Evolutionary conservation across 2,113 vertebrate genomes (phyloP).

Genomic region (Lota lota): DNA sequence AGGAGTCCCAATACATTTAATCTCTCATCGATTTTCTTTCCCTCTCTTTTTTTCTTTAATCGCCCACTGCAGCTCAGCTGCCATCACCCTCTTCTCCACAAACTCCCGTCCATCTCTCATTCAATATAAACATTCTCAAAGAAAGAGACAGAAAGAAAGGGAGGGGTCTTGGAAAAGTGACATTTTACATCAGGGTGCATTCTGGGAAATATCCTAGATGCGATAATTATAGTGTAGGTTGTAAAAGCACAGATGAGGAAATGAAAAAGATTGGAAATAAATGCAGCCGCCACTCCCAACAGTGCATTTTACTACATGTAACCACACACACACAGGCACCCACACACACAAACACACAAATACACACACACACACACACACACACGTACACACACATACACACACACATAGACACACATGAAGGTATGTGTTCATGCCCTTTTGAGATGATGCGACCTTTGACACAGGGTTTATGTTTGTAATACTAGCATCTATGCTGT

Average conservation of each 20-base stretch:
- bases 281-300: too few species aligned
- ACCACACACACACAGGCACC: conserved; percentile 1
- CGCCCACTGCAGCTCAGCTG: conserved; percentile 34
- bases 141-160: conserved; percentile 33
- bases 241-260: conserved; percentile 54
- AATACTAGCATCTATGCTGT: too few species aligned
- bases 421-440: too few species aligned
- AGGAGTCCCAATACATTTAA: conserved; percentile 74
- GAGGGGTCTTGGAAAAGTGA: conserved; percentile 30
- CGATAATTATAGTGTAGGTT: conserved; percentile 48
- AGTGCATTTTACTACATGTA: conserved; percentile 45
- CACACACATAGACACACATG: too few species aligned
- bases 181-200: conserved; percentile 53
- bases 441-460: too few species aligned
- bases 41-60: conserved; percentile 48
- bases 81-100: conserved; percentile 56
- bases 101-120: conserved; percentile 72
- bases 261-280: conserved; percentile 18
- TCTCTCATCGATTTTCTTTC: conserved; percentile 74
- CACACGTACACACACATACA: neutral
- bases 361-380: neutral
- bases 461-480: too few species aligned
- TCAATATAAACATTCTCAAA: conserved; percentile 63
- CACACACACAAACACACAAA: conserved; percentile 14
- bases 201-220: conserved; percentile 58